Evolutionary conservation across 2,113 vertebrate genomes (phyloP).

Genomic region (Poeciliopsis prolifica): DNA sequence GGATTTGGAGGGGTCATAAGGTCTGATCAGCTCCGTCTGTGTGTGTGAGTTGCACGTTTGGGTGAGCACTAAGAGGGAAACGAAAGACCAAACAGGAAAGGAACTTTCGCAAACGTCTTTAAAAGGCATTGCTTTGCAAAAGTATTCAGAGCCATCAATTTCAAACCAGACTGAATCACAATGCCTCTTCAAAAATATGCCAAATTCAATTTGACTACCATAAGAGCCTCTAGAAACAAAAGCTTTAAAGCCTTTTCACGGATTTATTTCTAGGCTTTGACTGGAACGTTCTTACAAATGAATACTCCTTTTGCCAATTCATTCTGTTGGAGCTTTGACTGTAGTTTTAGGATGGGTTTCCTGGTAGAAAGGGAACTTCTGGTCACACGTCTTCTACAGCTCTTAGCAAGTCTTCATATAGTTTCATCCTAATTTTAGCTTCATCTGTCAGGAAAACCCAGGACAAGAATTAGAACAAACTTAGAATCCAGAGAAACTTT

Average conservation of each 20-base stretch:
- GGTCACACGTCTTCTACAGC: not conserved
- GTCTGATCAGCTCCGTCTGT: slow-evolving; percentile 10
- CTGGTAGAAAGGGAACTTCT: not conserved
- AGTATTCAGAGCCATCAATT: not conserved
- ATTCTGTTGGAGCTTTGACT: not conserved
- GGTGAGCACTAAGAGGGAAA: not conserved
- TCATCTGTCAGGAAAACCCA: not conserved
- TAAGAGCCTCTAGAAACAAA: not conserved
- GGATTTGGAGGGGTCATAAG: slow-evolving; percentile 17
- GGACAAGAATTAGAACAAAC: not conserved
- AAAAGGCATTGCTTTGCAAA: not conserved
- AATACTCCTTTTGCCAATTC: too few relatives aligned
- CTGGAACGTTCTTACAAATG: too few relatives aligned
- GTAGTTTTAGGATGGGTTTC: not conserved
- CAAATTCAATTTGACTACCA: not conserved
- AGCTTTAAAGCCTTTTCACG: too few relatives aligned
- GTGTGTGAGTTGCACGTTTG: slow-evolving; percentile 8
- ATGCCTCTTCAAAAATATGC: not conserved
- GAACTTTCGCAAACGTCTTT: not conserved
- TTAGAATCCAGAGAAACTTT: too few relatives aligned
- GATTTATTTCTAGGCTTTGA: too few relatives aligned
- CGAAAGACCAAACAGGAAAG: slow-evolving; percentile 10
- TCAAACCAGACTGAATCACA: not conserved
- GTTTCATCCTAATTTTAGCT: not conserved
- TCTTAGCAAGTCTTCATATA: not conserved